A percentile compares a stretch with the other conserved stretches of the same genome.
These are phyloP conservation scores for Drosophila lacicola DNA, from an alignment of 2,888 invertebrate genomes.

Conservation along the genomic window DNA sequence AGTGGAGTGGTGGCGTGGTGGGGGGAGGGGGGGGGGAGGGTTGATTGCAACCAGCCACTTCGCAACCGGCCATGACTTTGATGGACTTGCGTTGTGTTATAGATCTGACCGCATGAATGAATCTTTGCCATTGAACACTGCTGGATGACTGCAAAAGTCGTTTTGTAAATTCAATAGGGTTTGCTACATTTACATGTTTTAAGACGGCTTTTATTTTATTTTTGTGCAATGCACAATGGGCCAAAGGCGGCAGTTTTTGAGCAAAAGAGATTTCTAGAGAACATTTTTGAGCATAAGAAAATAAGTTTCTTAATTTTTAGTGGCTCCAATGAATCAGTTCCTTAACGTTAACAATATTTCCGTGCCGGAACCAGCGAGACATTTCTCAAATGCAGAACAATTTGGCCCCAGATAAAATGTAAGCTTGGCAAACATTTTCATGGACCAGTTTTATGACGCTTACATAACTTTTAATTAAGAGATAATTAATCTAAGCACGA, in stretches of 20 bases:
- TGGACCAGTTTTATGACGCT: slow-evolving; percentile 16
- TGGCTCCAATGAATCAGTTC: too few relatives aligned
- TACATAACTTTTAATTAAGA: slow-evolving; percentile 27
- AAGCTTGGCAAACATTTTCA: background rate
- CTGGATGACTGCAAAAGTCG: background rate
- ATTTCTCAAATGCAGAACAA: background rate
- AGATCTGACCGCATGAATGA: slow-evolving; percentile 39
- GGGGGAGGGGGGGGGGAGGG: background rate
- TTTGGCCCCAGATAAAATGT: background rate
- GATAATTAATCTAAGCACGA: slow-evolving; percentile 38
- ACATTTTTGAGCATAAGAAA: too few relatives aligned
- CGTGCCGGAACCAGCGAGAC: too few relatives aligned
- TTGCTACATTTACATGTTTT: slow-evolving; percentile 1
- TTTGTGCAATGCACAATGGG: too few relatives aligned
- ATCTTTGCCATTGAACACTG: slow-evolving; percentile 28
- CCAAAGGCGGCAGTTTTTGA: too few relatives aligned
- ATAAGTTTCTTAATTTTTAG: too few relatives aligned
- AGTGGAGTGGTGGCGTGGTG: too few relatives aligned
- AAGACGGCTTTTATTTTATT: background rate
- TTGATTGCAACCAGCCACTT: slow-evolving; percentile 5
- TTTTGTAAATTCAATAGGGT: background rate
- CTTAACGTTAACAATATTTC: too few relatives aligned
- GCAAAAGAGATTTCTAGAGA: too few relatives aligned
- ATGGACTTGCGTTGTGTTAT: slow-evolving; percentile 25
- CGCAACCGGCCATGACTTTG: slow-evolving; percentile 43